Conservation (phyloP, 2,888 invertebrate species). For the Meiosimyza decipiens region DNA sequence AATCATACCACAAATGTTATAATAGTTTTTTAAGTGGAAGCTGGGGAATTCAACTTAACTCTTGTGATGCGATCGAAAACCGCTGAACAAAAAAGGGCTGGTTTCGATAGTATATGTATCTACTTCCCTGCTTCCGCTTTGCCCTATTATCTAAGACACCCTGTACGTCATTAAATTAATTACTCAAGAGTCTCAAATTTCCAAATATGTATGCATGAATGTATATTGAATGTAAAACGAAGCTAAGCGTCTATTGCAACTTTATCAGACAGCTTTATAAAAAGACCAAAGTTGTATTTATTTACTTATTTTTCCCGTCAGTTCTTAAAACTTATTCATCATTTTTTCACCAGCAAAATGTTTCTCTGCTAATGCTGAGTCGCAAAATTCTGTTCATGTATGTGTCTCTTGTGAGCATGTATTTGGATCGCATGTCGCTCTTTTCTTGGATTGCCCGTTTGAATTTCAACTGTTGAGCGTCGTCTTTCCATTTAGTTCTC, state of each 20-base stretch:
- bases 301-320: not conserved
- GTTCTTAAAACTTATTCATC: not conserved
- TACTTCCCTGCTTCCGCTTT: no score
- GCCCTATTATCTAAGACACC: no score
- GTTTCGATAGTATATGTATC: not conserved
- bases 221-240: no score
- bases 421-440: constrained; percentile 15
- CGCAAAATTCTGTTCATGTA: not conserved
- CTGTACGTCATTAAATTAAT: no score
- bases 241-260: no score
- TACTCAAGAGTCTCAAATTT: no score
- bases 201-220: no score
- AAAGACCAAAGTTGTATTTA: not conserved
- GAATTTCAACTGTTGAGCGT: not conserved
- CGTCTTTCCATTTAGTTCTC: constrained; percentile 6
- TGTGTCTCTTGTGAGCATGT: not conserved
- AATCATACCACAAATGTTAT: no score
- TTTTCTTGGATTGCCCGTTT: constrained; percentile 17
- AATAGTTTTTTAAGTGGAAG: no score
- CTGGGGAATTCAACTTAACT: no score
- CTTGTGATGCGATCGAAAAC: no score
- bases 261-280: not conserved
- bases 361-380: not conserved
- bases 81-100: not conserved
- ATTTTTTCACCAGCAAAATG: not conserved